phyloP scores from a whole-genome alignment of 2,888 invertebrate genomes.

The Oxystoma pomonae region DNA sequence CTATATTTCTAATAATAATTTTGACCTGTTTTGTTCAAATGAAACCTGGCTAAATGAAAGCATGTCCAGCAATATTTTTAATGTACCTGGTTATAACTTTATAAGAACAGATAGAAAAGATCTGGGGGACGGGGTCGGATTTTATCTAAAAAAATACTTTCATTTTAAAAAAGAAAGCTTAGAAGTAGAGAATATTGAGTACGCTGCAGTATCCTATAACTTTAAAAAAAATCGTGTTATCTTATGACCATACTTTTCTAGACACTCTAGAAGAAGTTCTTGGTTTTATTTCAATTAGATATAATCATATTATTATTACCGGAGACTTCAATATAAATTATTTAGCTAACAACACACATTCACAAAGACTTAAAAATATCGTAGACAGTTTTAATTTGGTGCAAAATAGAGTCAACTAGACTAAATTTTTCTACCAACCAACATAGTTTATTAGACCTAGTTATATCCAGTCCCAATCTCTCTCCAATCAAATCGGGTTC shows the following conservation, averaged over 20 bases:
- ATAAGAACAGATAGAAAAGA: neutral
- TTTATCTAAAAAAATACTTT: neutral
- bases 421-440: neutral
- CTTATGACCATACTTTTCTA: neutral
- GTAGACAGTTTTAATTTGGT: neutral
- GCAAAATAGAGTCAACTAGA: neutral
- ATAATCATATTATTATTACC: neutral
- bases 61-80: neutral
- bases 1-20: neutral
- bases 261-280: neutral
- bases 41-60: neutral
- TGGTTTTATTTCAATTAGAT: no score
- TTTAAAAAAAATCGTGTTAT: neutral
- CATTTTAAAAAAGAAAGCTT: neutral
- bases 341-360: neutral
- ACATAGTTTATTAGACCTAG: neutral
- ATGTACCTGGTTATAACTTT: neutral
- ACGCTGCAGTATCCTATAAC: neutral
- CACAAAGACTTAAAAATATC: neutral
- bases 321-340: neutral
- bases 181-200: neutral
- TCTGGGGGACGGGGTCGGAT: slow-evolving; percentile 1
- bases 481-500: neutral
- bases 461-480: neutral
- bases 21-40: neutral